These are phyloP conservation scores for Mionectes macconnelli DNA, from an alignment of 2,113 vertebrate species.

Conservation along the genomic window DNA sequence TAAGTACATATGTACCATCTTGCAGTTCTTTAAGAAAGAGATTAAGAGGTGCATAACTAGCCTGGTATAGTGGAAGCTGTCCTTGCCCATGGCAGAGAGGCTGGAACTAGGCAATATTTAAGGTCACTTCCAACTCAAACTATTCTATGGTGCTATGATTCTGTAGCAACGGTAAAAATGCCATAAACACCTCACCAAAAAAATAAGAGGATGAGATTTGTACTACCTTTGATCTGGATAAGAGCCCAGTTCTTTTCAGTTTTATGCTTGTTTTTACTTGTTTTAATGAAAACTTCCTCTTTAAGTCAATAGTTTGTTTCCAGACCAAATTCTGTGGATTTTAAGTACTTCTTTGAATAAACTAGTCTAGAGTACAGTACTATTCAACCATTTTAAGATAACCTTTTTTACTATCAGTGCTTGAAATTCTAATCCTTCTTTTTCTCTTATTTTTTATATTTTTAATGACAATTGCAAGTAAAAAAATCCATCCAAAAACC, in stretches of 20 bases:
- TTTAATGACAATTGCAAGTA: neutral
- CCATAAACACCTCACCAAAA: neutral
- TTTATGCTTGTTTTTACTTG: neutral
- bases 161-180: neutral
- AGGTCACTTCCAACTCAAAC: neutral
- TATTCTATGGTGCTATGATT: neutral
- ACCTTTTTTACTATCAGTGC: neutral
- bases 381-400: neutral
- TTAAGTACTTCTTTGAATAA: neutral
- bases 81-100: rapidly evolving
- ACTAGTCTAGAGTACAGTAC: neutral
- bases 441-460: neutral
- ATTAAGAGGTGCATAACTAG: neutral
- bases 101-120: neutral
- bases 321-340: neutral
- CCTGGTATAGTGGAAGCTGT: neutral
- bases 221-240: neutral
- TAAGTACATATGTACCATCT: neutral
- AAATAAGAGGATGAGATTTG: neutral
- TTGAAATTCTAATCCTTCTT: neutral
- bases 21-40: neutral
- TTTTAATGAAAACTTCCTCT: neutral
- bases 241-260: neutral
- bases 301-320: neutral
- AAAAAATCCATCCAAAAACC: neutral